phyloP scores from a whole-genome alignment of 1,140 invertebrate genomes.

The Ips typographus region DNA sequence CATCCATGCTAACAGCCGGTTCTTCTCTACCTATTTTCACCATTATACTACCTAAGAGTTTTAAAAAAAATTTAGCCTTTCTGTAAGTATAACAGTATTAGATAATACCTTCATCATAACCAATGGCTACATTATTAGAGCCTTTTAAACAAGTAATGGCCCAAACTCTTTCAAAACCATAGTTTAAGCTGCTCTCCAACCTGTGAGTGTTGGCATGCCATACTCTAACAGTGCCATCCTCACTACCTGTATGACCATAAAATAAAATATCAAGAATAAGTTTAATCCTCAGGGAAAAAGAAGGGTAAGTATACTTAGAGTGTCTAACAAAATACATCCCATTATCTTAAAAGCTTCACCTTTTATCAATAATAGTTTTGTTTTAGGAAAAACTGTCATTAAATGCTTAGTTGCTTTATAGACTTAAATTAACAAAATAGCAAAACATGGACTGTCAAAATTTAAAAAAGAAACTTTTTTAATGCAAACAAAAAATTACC shows the following conservation, averaged over 20 bases:
- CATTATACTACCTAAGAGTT: slow-evolving; percentile 72
- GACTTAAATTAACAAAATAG: no score
- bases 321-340: slow-evolving; percentile 59
- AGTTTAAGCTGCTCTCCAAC: slow-evolving; percentile 95
- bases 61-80: neutral
- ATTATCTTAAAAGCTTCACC: slow-evolving; percentile 70
- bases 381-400: no score
- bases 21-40: slow-evolving; percentile 97
- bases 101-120: slow-evolving; percentile 86
- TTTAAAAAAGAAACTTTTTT: no score
- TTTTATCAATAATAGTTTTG: neutral
- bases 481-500: slow-evolving; percentile 5
- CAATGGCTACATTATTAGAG: slow-evolving; percentile 93
- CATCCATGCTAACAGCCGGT: slow-evolving; percentile 99
- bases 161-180: slow-evolving; percentile 98
- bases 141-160: slow-evolving; percentile 93
- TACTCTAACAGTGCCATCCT: slow-evolving; percentile 93
- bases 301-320: neutral
- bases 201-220: slow-evolving; percentile 99
- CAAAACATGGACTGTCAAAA: no score
- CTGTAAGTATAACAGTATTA: neutral
- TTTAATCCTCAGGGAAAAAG: neutral
- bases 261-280: neutral
- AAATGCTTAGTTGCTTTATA: no score
- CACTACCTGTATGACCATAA: slow-evolving; percentile 78